Percentiles rank a stretch among this genome's conserved stretches.
These are phyloP conservation scores for Ichneumoninae sp. DNA, from an alignment of 2,888 invertebrate genomes.

Conservation along the genomic window DNA sequence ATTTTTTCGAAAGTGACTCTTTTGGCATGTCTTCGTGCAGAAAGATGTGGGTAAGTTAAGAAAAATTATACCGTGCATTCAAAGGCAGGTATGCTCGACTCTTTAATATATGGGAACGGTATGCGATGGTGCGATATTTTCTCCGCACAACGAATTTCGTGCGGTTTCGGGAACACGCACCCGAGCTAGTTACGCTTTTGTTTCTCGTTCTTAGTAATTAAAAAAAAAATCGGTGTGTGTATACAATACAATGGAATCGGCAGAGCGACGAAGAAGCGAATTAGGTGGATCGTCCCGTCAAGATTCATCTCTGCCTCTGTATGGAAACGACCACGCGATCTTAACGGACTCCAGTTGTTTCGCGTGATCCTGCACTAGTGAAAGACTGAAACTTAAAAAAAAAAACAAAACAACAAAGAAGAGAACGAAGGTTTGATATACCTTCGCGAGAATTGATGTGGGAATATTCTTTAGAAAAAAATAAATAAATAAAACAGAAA, in stretches of 20 bases:
- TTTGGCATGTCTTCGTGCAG: too few species aligned
- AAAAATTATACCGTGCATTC: too few species aligned
- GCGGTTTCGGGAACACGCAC: constrained; percentile 2
- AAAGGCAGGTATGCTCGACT: neutral
- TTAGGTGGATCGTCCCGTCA: constrained; percentile 59
- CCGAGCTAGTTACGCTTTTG: constrained; percentile 10
- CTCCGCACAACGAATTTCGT: neutral
- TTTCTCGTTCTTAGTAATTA: constrained; percentile 24
- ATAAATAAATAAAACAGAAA: neutral
- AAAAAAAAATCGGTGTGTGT: neutral
- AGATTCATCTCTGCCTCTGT: constrained; percentile 63
- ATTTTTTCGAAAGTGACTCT: too few species aligned
- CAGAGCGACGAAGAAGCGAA: constrained; percentile 36
- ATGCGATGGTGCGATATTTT: neutral
- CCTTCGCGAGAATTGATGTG: constrained; percentile 26
- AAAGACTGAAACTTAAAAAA: neutral
- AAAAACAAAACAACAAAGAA: constrained; percentile 2
- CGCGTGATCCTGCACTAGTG: constrained; percentile 30
- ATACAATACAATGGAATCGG: constrained; percentile 38
- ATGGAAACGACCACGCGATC: constrained; percentile 47
- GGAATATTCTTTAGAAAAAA: constrained; percentile 29
- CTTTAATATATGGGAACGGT: neutral
- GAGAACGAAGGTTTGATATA: constrained; percentile 42
- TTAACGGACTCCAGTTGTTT: constrained; percentile 34
- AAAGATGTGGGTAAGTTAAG: too few species aligned